Evolutionary conservation across 2,888 invertebrate species (phyloP).

Genomic region (Dryomyza anilis): DNA sequence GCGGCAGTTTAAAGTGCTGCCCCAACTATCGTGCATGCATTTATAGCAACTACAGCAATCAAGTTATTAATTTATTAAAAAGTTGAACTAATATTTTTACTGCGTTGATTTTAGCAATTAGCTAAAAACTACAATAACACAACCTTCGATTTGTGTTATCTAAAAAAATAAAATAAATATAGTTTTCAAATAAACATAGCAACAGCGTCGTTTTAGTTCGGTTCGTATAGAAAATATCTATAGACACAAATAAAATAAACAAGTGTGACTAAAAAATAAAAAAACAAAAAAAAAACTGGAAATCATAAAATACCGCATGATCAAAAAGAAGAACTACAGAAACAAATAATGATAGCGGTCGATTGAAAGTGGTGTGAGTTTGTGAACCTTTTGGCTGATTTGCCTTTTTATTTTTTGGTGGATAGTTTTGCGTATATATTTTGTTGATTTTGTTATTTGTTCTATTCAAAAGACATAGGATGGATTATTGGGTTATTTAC

Average conservation of each 20-base stretch:
- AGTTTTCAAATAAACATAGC: slow-evolving; percentile 11
- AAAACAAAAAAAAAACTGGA: slow-evolving; percentile 8
- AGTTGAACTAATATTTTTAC: no score
- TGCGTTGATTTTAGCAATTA: not conserved
- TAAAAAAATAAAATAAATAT: not conserved
- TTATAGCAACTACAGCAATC: not conserved
- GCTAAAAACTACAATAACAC: not conserved
- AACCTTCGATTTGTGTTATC: not conserved
- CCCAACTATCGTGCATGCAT: not conserved
- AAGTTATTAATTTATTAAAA: no score
- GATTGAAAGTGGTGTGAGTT: not conserved
- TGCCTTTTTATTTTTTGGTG: no score
- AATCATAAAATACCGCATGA: slow-evolving; percentile 22
- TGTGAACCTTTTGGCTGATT: no score
- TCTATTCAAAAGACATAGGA: no score
- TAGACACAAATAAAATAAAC: no score
- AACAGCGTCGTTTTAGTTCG: slow-evolving; percentile 7
- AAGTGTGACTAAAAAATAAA: not conserved
- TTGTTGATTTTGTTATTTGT: not conserved
- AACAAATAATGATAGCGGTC: not conserved
- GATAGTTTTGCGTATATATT: not conserved
- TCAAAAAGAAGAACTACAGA: not conserved
- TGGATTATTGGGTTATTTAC: no score
- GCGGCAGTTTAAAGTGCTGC: not conserved
- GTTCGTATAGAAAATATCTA: not conserved